A percentile compares a stretch with the other conserved stretches of the same genome.
phyloP scores from a whole-genome alignment of 2,113 vertebrate species.

The Brachirus orientalis region DNA sequence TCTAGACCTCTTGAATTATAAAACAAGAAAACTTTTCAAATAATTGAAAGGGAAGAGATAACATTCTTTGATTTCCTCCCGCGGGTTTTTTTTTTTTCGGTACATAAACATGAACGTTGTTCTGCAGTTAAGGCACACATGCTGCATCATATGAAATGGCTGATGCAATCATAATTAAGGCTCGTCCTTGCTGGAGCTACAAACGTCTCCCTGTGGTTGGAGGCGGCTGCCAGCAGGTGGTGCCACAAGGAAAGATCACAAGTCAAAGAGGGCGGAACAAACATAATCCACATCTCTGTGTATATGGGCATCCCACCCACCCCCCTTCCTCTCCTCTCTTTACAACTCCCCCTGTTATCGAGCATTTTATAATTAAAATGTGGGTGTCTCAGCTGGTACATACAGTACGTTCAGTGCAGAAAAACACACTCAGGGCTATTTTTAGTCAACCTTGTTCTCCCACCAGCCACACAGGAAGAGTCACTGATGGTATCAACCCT shows the following conservation, averaged over 20 bases:
- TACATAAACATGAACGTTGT: neutral
- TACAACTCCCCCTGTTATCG: conserved; percentile 53
- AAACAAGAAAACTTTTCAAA: conserved; percentile 34
- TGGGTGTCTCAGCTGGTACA: conserved; percentile 66
- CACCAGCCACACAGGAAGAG: conserved; percentile 65
- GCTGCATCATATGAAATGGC: conserved; percentile 68
- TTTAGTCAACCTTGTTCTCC: conserved; percentile 74
- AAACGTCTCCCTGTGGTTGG: conserved; percentile 39
- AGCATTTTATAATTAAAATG: conserved; percentile 79
- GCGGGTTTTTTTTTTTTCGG: neutral
- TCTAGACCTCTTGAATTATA: conserved; percentile 54
- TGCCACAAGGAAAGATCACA: conserved; percentile 69
- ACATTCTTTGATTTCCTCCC: neutral
- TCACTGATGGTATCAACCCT: conserved; percentile 57
- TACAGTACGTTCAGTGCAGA: conserved; percentile 71
- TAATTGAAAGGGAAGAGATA: neutral
- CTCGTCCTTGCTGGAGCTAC: conserved; percentile 42
- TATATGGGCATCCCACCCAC: conserved; percentile 45
- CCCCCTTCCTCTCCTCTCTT: neutral
- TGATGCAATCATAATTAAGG: conserved; percentile 81
- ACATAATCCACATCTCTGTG: conserved; percentile 66
- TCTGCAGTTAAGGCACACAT: conserved; percentile 35
- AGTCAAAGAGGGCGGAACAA: conserved; percentile 68
- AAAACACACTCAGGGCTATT: conserved; percentile 71
- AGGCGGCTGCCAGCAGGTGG: conserved; percentile 77